Evolutionary conservation across 2,113 vertebrate species (phyloP).

Genomic region (Epinephelus cyanopodus): DNA sequence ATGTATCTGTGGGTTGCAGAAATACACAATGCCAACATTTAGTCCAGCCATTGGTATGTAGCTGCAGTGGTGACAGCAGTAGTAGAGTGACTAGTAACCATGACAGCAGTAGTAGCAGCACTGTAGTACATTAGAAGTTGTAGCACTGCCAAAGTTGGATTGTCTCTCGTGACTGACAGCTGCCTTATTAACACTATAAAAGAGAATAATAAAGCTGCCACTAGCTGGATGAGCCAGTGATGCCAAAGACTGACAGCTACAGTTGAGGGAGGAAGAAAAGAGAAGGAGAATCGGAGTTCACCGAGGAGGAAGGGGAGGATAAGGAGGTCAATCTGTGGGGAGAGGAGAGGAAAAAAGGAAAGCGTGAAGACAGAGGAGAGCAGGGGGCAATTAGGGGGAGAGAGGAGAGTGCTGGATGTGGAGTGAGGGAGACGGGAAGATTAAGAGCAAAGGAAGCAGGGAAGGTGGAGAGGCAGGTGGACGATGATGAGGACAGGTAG

Average conservation of each 20-base stretch:
- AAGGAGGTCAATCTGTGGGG: slow-evolving; percentile 15
- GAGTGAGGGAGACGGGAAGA: not conserved
- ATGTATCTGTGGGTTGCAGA: no score
- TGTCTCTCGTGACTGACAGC: slow-evolving; percentile 63
- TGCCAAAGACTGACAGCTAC: slow-evolving; percentile 29
- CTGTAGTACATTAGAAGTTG: slow-evolving; percentile 5
- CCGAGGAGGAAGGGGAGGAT: not conserved
- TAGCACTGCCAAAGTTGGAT: slow-evolving; percentile 33
- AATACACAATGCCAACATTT: no score
- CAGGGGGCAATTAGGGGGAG: not conserved
- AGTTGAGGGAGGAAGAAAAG: slow-evolving; percentile 6
- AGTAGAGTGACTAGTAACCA: not conserved
- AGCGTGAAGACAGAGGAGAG: not conserved
- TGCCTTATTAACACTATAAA: slow-evolving; percentile 76
- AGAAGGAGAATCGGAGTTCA: not conserved
- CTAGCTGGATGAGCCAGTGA: slow-evolving; percentile 46
- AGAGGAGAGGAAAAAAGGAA: not conserved
- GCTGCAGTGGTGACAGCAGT: not conserved
- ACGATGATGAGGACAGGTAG: not conserved
- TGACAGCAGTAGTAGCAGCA: not conserved
- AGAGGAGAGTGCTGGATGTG: not conserved
- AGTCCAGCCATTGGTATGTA: not conserved
- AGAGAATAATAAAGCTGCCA: slow-evolving; percentile 75
- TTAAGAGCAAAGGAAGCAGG: not conserved
- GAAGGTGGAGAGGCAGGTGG: not conserved